These are phyloP conservation scores for Drosophila eohydei DNA, from an alignment of 2,888 invertebrate species.

Conservation along the genomic window DNA sequence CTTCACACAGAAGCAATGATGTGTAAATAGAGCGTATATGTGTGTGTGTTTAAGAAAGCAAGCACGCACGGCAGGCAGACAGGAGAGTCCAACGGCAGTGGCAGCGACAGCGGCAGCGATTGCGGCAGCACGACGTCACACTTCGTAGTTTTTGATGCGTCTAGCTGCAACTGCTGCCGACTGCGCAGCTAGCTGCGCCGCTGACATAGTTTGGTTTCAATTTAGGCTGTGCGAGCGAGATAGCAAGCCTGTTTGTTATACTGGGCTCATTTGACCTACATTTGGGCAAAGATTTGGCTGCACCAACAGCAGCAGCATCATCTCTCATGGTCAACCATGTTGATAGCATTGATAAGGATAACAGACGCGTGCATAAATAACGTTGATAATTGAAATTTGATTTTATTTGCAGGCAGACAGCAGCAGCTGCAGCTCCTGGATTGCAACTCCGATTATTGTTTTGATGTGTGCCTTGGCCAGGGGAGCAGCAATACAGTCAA, in stretches of 20 bases:
- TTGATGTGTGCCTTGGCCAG: conserved; percentile 34
- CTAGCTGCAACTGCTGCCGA: conserved; percentile 23
- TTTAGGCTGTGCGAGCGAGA: conserved; percentile 49
- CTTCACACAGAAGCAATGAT: conserved; percentile 2
- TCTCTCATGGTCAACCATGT: conserved; percentile 30
- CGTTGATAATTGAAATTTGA: conserved; percentile 23
- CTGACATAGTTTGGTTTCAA: conserved; percentile 72
- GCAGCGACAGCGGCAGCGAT: conserved; percentile 1
- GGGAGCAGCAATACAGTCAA: conserved; percentile 25
- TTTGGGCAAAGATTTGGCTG: conserved; percentile 20
- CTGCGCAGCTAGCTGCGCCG: conserved; percentile 39
- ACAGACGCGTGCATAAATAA: conserved; percentile 9
- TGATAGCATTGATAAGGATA: conserved; percentile 56
- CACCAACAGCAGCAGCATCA: conserved; percentile 8
- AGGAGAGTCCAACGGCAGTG: conserved; percentile 18
- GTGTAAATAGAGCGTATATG: conserved; percentile 7
- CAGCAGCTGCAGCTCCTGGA: conserved; percentile 41
- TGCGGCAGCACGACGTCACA: conserved; percentile 42
- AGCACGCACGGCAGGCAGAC: not conserved
- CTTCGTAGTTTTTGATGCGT: conserved; percentile 23
- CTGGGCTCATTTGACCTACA: conserved; percentile 45
- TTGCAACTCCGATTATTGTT: conserved; percentile 21
- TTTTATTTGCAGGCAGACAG: conserved; percentile 43
- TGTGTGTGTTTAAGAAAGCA: conserved; percentile 3
- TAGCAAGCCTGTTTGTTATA: not conserved